Evolutionary conservation across 2,797 vertebrate species (phyloP).

Genomic region (Syngnathus acus): DNA sequence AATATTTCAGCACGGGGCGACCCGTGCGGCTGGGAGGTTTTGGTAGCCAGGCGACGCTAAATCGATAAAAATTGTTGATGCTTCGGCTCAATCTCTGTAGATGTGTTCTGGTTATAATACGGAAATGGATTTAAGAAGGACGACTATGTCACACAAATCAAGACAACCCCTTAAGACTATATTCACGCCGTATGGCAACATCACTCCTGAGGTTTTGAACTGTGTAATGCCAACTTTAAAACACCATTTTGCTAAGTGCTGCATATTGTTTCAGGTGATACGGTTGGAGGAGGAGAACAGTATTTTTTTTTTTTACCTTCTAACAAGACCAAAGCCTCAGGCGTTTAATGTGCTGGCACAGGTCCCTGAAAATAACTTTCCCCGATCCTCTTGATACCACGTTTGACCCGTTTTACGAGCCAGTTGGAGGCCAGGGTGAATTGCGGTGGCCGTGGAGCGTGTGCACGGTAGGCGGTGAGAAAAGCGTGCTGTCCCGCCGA

Average conservation of each 20-base stretch:
- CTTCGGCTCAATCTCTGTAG: background rate
- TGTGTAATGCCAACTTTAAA: background rate
- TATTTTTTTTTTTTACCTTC: conserved; percentile 60
- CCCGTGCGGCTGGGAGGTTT: conserved; percentile 12
- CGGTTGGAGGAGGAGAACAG: conserved; percentile 6
- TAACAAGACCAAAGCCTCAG: conserved; percentile 53
- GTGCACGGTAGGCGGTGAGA: conserved; percentile 27
- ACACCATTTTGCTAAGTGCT: conserved; percentile 44
- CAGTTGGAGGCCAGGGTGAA: conserved; percentile 47
- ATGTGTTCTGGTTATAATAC: background rate
- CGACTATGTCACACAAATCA: background rate
- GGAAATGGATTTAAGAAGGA: background rate
- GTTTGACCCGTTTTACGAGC: conserved; percentile 63
- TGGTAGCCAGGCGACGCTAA: conserved; percentile 27
- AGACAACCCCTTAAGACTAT: too few relatives aligned
- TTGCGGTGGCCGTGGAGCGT: conserved; percentile 28
- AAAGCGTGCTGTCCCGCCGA: conserved; percentile 18
- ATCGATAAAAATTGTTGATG: conserved; percentile 3
- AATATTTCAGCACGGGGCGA: conserved; percentile 49
- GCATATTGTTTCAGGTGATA: conserved; percentile 44
- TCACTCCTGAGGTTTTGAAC: background rate
- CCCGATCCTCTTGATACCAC: conserved; percentile 53
- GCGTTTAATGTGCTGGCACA: conserved; percentile 40
- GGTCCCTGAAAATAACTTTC: conserved; percentile 70
- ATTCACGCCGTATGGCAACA: background rate